Base-by-base conservation (phyloP, 2,113 vertebrate genomes). In the Dipodomys stephensi region DNA sequence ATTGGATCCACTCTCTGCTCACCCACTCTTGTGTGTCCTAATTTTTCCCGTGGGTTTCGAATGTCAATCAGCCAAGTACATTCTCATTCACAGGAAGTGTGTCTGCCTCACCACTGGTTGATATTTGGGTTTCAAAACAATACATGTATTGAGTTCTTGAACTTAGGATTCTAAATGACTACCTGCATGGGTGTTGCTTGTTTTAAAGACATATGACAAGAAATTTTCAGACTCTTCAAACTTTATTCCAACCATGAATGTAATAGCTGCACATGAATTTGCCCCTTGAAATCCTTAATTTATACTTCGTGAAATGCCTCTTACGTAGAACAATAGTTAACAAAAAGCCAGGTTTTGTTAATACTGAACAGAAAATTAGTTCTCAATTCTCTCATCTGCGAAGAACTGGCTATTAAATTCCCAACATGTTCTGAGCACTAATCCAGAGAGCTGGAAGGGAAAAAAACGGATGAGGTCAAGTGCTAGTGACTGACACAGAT, bases 61-160 rank as follows among this genome's bases (percentile, higher is more conserved):
- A 95, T 88, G 65, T 89, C 93, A 92, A 86, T 60, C 87, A 74
- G 35, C 39, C 44, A 13, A 20, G 68, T 27, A n/a, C 44, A 30
- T 73, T 95, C 89, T 94, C 74, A 78, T 93, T 91, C 84, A 87
- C 16, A 62, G 20, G 72, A 85, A 93, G 46, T 20, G 30, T 27
- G 72, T 88, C 78, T 89, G 35, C 57, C 35, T 90, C 64, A 25
- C 76, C 73, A 7, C 35, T 84, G 69, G 62, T 25, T 90, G 22
- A 46, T 73, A 32, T 7, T 13, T 60, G 46, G 39, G 16, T 73
- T 82, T 65, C 64, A 80, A 89, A 85, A 28, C 32, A 92, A 65
- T 8, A 46, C 4, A 6, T 20, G 53, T 65, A 62, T 19, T 71
- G 30, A 84, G 49, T 44, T 69, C 67, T 57, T 44, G 64, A 68